Conservation (phyloP, 2,113 vertebrate genomes). For the Desmodus rotundus region DNA sequence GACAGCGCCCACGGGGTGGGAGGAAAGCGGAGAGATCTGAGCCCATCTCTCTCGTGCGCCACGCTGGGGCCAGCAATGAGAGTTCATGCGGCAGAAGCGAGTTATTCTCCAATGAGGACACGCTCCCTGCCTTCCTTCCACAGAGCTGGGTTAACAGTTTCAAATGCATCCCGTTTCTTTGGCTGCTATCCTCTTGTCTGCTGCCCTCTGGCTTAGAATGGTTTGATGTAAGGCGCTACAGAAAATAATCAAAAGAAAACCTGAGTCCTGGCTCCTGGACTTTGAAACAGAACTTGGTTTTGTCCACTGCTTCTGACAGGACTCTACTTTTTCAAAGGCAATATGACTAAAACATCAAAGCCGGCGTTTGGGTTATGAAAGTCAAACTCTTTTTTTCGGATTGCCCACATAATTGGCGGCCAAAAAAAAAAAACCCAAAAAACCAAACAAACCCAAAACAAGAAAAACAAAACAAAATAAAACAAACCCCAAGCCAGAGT, state of each 20-base stretch:
- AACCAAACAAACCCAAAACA: neutral
- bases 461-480: neutral
- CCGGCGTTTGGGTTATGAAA: neutral
- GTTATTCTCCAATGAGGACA: neutral
- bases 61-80: rapidly evolving
- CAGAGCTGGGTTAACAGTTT: neutral
- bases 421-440: neutral
- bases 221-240: neutral
- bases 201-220: neutral
- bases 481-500: neutral
- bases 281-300: neutral
- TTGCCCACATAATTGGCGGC: neutral
- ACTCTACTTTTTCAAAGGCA: neutral
- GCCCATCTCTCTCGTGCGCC: neutral
- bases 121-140: neutral
- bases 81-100: neutral
- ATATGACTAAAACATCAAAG: neutral
- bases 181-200: neutral
- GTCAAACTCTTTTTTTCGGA: conserved; percentile 25
- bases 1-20: neutral
- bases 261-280: neutral
- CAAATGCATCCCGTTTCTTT: neutral
- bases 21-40: neutral
- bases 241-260: neutral
- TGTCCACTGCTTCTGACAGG: neutral